Percentiles rank a stretch among this genome's conserved stretches.
These are phyloP conservation scores for Dynastes grantii DNA, from an alignment of 2,888 invertebrate species.

Conservation along the genomic window DNA sequence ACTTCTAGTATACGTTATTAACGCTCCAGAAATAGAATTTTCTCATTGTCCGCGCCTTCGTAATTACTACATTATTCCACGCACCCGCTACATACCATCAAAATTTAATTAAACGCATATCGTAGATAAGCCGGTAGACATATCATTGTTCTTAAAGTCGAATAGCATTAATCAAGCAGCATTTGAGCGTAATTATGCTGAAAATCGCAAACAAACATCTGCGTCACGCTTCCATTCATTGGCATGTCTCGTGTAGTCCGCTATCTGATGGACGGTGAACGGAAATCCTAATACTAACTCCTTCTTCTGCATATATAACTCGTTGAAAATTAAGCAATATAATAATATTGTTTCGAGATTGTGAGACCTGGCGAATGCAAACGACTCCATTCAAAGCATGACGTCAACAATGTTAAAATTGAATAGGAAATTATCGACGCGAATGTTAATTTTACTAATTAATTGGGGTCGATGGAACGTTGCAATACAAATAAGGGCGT, in stretches of 20 bases:
- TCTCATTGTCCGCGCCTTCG: no score
- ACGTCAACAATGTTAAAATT: neutral
- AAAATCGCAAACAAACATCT: constrained; percentile 38
- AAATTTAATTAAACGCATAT: constrained; percentile 3
- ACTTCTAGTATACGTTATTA: no score
- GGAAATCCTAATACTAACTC: constrained; percentile 34
- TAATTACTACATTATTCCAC: neutral
- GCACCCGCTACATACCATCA: neutral
- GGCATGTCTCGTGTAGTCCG: constrained; percentile 24
- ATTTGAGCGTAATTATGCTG: constrained; percentile 21
- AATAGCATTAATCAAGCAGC: neutral
- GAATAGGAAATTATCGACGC: constrained; percentile 14
- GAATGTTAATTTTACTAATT: constrained; percentile 29
- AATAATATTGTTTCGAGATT: neutral
- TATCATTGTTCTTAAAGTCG: constrained; percentile 1
- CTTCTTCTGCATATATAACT: neutral
- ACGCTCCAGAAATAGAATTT: no score
- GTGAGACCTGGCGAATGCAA: constrained; percentile 8
- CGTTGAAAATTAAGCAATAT: constrained; percentile 15
- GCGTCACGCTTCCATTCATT: constrained; percentile 32
- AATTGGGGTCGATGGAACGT: constrained; percentile 24
- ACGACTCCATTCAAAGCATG: constrained; percentile 16
- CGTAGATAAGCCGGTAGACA: neutral
- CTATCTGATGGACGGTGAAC: constrained; percentile 32
- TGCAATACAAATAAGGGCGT: constrained; percentile 14